These are phyloP conservation scores for Tichodroma muraria DNA, from an alignment of 2,113 vertebrate genomes.

Conservation along the genomic window DNA sequence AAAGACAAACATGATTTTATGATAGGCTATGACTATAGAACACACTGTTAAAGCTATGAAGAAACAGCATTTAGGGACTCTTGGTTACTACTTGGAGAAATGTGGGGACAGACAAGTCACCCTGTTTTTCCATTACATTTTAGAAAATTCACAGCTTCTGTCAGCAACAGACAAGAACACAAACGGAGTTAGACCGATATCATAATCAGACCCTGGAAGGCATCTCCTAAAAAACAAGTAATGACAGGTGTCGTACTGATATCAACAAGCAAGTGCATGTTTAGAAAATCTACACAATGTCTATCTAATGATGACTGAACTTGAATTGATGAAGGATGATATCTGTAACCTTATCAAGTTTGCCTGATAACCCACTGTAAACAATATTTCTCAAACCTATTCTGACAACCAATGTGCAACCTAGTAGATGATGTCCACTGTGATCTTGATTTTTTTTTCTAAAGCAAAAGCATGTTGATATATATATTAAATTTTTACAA, in stretches of 20 bases:
- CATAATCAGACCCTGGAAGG: constrained; percentile 21
- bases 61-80: neutral
- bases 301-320: constrained; percentile 22
- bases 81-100: neutral
- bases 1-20: neutral
- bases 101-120: neutral
- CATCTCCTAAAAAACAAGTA: constrained; percentile 44
- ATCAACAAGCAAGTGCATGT: constrained; percentile 14
- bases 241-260: constrained; percentile 50
- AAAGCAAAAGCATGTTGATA: constrained; percentile 48
- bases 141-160: constrained; percentile 5
- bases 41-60: neutral
- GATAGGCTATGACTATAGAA: neutral
- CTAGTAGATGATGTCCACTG: constrained; percentile 51
- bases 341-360: constrained; percentile 62
- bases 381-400: constrained; percentile 64
- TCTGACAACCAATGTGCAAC: constrained; percentile 60
- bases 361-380: constrained; percentile 47
- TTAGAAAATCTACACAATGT: constrained; percentile 16
- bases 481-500: constrained; percentile 39
- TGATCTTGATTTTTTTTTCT: constrained; percentile 35
- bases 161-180: neutral
- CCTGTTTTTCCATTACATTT: neutral
- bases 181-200: constrained; percentile 33
- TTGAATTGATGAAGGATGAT: constrained; percentile 55